These are phyloP conservation scores for Dryobota labecula DNA, from an alignment of 2,888 invertebrate species.

Conservation along the genomic window DNA sequence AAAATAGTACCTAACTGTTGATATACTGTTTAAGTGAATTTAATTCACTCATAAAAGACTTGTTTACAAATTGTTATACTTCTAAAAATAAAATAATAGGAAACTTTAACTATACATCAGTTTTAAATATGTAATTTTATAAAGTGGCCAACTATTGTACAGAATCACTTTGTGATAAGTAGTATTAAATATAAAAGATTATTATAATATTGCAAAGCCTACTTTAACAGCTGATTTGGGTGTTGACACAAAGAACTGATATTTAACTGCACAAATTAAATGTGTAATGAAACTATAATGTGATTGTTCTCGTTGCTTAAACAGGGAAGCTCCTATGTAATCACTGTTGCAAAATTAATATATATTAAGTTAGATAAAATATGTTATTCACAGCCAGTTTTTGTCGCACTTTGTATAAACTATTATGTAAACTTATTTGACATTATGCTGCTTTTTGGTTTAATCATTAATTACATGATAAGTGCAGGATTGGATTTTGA, in stretches of 20 bases:
- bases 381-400: conserved; percentile 55
- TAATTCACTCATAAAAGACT: conserved; percentile 66
- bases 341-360: conserved; percentile 60
- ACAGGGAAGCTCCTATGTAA: conserved; percentile 45
- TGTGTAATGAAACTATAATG: conserved; percentile 43
- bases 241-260: conserved; percentile 64
- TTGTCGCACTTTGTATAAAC: conserved; percentile 55
- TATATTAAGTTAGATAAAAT: conserved; percentile 53
- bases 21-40: conserved; percentile 60
- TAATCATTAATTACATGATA: conserved; percentile 4
- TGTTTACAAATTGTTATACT: conserved; percentile 67
- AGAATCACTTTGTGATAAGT: conserved; percentile 74
- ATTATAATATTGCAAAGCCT: conserved; percentile 71
- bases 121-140: conserved; percentile 60
- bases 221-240: conserved; percentile 62
- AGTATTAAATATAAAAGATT: conserved; percentile 69
- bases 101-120: conserved; percentile 56
- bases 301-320: conserved; percentile 60
- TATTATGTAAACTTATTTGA: conserved; percentile 48
- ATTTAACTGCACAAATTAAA: conserved; percentile 52
- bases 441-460: conserved; percentile 37
- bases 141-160: conserved; percentile 75
- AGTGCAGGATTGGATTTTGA: conserved; percentile 28
- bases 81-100: conserved; percentile 41
- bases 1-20: conserved; percentile 54